phyloP scores from a whole-genome alignment of 2,888 invertebrate species.

The Criorhina ranunculi region DNA sequence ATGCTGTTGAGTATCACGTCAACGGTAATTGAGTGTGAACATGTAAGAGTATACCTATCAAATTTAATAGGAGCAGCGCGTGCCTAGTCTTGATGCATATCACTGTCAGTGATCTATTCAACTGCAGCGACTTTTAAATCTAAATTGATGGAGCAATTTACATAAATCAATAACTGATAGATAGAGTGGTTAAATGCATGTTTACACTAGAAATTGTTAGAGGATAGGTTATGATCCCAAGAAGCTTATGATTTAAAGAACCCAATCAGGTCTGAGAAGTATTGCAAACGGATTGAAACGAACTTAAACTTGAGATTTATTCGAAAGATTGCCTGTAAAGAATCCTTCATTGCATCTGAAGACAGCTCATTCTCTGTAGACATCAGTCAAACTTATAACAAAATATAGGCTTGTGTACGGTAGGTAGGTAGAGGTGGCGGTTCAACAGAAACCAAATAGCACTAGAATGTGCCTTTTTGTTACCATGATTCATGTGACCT shows the following conservation, averaged over 20 bases:
- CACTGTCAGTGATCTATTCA: constrained; percentile 38
- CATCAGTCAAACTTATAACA: no score
- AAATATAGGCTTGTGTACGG: no score
- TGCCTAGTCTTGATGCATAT: constrained; percentile 22
- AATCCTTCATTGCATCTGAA: no score
- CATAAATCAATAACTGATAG: constrained; percentile 19
- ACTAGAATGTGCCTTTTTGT: no score
- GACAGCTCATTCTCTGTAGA: no score
- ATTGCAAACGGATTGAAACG: no score
- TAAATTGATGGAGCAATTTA: constrained; percentile 28
- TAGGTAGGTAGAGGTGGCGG: no score
- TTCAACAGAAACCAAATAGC: no score
- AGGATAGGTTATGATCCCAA: neutral
- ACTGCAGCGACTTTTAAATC: constrained; percentile 10
- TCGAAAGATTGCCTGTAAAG: no score
- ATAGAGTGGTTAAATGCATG: constrained; percentile 20
- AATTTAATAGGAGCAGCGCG: constrained; percentile 16
- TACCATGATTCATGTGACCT: no score
- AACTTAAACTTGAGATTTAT: no score
- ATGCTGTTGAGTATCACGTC: neutral
- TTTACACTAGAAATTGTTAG: constrained; percentile 4
- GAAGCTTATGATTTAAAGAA: neutral
- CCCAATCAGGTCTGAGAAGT: no score
- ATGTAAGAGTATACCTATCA: constrained; percentile 7
- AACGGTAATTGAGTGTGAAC: constrained; percentile 45